Evolutionary conservation across 2,888 invertebrate species (phyloP).

Genomic region (Nomada fucata): DNA sequence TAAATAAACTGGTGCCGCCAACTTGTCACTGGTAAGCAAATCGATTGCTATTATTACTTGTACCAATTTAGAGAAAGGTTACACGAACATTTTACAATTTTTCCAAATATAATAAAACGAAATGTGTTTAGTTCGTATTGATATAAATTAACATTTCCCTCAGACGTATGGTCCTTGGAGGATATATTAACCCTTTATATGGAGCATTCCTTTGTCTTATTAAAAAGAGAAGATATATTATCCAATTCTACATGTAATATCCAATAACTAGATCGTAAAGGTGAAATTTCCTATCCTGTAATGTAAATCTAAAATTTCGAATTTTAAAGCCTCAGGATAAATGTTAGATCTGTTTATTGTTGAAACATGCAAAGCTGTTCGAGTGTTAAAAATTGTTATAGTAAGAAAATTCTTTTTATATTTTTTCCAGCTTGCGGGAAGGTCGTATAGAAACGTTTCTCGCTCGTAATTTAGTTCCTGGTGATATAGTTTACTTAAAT

Average conservation of each 20-base stretch:
- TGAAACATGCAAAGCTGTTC: background rate
- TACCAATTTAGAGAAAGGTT: background rate
- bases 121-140: slow-evolving; percentile 28
- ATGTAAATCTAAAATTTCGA: slow-evolving; percentile 13
- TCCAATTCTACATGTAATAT: slow-evolving; percentile 30
- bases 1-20: slow-evolving; percentile 98
- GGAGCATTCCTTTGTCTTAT: slow-evolving; percentile 59
- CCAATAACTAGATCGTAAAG: slow-evolving; percentile 52
- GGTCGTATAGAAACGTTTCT: slow-evolving; percentile 95
- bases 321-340: slow-evolving; percentile 13
- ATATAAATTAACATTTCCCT: slow-evolving; percentile 55
- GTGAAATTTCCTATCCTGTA: slow-evolving; percentile 58
- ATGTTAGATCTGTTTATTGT: slow-evolving; percentile 15
- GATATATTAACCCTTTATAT: slow-evolving; percentile 56
- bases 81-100: background rate
- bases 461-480: slow-evolving; percentile 98
- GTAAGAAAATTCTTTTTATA: slow-evolving; percentile 45
- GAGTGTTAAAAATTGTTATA: background rate
- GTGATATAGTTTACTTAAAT: slow-evolving; percentile 96
- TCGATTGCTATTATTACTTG: slow-evolving; percentile 21
- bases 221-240: slow-evolving; percentile 62
- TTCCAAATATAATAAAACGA: slow-evolving; percentile 8
- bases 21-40: slow-evolving; percentile 93
- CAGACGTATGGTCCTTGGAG: slow-evolving; percentile 59
- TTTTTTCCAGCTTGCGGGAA: slow-evolving; percentile 90